Conservation (phyloP, 92 coral and sea anemone genomes). For the Metridium senile region DNA sequence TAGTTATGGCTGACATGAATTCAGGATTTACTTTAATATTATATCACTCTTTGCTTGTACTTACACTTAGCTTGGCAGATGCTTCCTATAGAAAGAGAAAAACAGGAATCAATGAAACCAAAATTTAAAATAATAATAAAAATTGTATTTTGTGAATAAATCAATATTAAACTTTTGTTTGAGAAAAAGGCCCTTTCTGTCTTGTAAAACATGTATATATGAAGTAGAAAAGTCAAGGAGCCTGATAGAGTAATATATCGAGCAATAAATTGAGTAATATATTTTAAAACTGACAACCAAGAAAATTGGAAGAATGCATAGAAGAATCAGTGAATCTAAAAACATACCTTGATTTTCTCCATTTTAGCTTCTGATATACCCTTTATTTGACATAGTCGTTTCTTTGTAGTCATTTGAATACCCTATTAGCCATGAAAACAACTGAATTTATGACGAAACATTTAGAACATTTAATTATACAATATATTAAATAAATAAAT, state of each 20-base stretch:
- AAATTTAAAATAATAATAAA: no score
- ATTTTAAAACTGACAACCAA: background rate
- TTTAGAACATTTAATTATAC: no score
- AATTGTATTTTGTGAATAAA: no score
- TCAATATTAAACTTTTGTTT: no score
- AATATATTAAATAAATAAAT: no score
- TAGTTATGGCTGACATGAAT: background rate
- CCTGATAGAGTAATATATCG: no score
- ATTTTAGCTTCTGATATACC: slow-evolving; percentile 99
- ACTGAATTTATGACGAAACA: no score
- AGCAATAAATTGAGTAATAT: no score
- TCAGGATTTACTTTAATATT: background rate
- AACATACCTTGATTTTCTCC: slow-evolving; percentile 93
- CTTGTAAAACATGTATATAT: no score
- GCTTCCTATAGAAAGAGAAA: slow-evolving; percentile 68
- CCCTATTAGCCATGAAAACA: slow-evolving; percentile 54
- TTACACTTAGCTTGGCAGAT: slow-evolving; percentile 86
- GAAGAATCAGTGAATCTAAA: background rate
- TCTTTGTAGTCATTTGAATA: slow-evolving; percentile 96
- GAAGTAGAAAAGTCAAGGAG: no score
- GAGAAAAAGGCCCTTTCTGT: no score
- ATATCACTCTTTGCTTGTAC: slow-evolving; percentile 19
- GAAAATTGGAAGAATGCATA: background rate
- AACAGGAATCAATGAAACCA: background rate
- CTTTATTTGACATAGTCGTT: slow-evolving; percentile 92